Evolutionary conservation across 2,113 vertebrate species (phyloP).

Genomic region (Charadrius vociferus): DNA sequence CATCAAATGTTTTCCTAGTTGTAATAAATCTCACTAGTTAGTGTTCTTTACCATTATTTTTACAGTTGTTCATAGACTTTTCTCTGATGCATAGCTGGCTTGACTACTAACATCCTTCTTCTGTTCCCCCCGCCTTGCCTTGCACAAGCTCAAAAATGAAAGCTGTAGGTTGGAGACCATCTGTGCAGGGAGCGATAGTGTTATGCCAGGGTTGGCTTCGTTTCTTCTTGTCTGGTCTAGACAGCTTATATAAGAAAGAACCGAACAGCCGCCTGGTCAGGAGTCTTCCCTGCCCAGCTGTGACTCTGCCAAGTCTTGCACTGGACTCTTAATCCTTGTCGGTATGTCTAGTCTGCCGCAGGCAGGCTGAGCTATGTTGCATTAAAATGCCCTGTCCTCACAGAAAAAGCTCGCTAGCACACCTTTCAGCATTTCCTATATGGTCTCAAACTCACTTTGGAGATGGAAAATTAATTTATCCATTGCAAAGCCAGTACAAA

Average conservation of each 20-base stretch:
- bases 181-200: background rate
- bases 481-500: background rate
- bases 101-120: background rate
- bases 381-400: background rate
- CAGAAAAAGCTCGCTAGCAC: background rate
- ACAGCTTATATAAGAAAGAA: background rate
- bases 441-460: background rate
- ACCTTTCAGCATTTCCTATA: background rate
- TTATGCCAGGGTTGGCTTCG: background rate
- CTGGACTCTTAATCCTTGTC: background rate
- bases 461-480: background rate
- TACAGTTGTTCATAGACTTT: background rate
- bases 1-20: background rate
- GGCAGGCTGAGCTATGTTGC: background rate
- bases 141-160: background rate
- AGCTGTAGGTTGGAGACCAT: background rate
- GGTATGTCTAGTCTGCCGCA: background rate
- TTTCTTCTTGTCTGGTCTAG: background rate
- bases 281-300: background rate
- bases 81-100: background rate
- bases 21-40: background rate
- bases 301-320: background rate
- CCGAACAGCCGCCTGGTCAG: fast-evolving
- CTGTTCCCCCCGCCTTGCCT: background rate
- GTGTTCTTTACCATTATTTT: constrained; percentile 7